Evolutionary conservation across 2,113 vertebrate species (phyloP), one percentile per base, ranked within the genome.

Genomic region (Gymnobelideus leadbeateri): DNA sequence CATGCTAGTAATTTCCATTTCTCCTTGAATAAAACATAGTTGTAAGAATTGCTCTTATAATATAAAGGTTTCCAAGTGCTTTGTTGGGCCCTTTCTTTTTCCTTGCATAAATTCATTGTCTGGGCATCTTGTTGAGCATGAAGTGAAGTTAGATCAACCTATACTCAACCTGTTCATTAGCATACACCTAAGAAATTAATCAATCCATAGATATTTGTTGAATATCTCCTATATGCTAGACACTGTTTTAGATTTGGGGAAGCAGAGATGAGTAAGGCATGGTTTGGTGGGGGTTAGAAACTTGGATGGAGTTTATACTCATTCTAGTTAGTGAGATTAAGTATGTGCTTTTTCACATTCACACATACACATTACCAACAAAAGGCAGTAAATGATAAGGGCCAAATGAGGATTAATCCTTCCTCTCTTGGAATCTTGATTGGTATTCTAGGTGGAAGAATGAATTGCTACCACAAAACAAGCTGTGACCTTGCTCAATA

Each of bases 1-100:
- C 68, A 52, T 68, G 92, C 53, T 49, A 95, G 89, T 77, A 77
- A 97, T 91, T 98, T 97, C 96, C 2, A 92, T 91, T 98, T 97
- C 96, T 95, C 92, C 97, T 96, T 95, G 28, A 98, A 95, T 96
- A 93, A 51, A 93, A 26, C 1, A 19, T 95, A 93, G 90, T 68
- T 95, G 96, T 95, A 92, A 95, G 96, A 95, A 96, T 96, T 89
- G n/a, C 94, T 68, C 91, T 96, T 94, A 26, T 19, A 97, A 57
- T 91, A 96, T 95, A 95, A 96, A 89, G 52, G 46, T 89, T 93
- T 26, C 89, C 14, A 12, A 84, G 26, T 94, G 93, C 94, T 92
- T 89, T 96, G 91, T 92, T 89, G 52, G 94, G 92, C 5, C 9
- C 84, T 31, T 95, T 96, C 14, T 89, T 50, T 94, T 92, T 54